phyloP scores from a whole-genome alignment of 2,113 vertebrate genomes.

The Nothoprocta pentlandii region DNA sequence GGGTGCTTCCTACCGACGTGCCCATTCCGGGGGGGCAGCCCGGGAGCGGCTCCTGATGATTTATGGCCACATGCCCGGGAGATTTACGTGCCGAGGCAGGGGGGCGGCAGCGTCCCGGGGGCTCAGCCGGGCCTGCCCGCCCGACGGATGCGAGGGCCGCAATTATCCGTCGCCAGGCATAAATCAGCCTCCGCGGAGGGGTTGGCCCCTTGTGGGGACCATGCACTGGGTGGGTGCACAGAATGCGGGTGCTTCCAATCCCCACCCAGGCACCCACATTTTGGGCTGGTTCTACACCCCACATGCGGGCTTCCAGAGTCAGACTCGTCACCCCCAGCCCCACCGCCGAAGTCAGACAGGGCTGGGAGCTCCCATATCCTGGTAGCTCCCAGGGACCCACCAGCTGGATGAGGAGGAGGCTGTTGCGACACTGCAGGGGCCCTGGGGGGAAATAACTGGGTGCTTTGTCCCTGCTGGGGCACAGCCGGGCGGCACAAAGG shows the following conservation, averaged over 20 bases:
- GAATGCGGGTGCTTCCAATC: not conserved
- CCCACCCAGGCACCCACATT: not conserved
- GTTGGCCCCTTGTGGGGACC: not conserved
- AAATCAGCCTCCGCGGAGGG: not conserved
- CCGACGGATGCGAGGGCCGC: constrained; percentile 30
- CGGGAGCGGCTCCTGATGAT: constrained; percentile 52
- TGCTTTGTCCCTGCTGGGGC: constrained; percentile 11
- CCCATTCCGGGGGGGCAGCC: constrained; percentile 20
- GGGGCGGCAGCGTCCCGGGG: constrained; percentile 15
- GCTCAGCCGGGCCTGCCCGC: not conserved
- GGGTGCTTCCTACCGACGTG: constrained; percentile 60
- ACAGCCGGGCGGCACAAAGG: not conserved
- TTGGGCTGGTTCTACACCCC: rapidly evolving
- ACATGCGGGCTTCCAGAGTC: not conserved
- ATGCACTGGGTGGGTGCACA: no score
- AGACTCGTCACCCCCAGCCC: not conserved
- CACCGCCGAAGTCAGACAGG: not conserved
- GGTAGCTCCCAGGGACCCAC: no score
- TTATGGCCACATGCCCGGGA: constrained; percentile 64
- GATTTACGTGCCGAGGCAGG: constrained; percentile 75
- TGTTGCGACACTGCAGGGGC: not conserved
- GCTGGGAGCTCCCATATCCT: no score
- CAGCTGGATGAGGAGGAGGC: not conserved
- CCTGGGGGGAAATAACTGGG: not conserved
- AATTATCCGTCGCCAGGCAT: constrained; percentile 56